Conservation (phyloP, 2,797 vertebrate genomes). For the Rhodeus uyekii region DNA sequence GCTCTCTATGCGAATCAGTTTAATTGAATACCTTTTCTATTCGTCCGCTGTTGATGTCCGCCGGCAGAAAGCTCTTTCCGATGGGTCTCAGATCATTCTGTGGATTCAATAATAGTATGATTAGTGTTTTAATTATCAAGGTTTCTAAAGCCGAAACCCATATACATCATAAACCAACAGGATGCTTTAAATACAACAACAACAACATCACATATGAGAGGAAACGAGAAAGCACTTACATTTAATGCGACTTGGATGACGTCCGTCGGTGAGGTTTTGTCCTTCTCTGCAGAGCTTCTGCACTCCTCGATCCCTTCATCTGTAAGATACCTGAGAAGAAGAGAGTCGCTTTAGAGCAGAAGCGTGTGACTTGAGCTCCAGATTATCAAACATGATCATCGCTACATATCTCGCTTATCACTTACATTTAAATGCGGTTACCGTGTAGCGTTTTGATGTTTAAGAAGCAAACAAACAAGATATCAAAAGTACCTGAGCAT, state of each 20-base stretch:
- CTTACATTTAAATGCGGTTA: too few relatives aligned
- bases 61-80: conserved; percentile 89
- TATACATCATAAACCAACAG: background rate
- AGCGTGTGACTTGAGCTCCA: too few relatives aligned
- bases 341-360: background rate
- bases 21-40: conserved; percentile 84
- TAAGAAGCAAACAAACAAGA: too few relatives aligned
- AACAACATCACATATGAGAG: background rate
- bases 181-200: too few relatives aligned
- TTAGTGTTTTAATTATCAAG: background rate
- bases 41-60: conserved; percentile 93
- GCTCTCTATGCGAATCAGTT: too few relatives aligned
- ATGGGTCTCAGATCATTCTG: conserved; percentile 96
- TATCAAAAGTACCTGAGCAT: too few relatives aligned
- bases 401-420: too few relatives aligned
- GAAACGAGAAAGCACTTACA: conserved; percentile 77
- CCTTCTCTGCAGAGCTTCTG: conserved; percentile 85
- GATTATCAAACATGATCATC: too few relatives aligned
- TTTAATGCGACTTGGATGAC: conserved; percentile 91
- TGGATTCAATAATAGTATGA: conserved; percentile 35
- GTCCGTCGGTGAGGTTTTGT: conserved; percentile 83
- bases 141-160: background rate
- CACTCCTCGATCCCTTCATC: conserved; percentile 93
- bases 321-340: conserved; percentile 86
- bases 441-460: too few relatives aligned